Base-by-base conservation (phyloP, 2,888 invertebrate species). In the Hydropsyche betteni region DNA sequence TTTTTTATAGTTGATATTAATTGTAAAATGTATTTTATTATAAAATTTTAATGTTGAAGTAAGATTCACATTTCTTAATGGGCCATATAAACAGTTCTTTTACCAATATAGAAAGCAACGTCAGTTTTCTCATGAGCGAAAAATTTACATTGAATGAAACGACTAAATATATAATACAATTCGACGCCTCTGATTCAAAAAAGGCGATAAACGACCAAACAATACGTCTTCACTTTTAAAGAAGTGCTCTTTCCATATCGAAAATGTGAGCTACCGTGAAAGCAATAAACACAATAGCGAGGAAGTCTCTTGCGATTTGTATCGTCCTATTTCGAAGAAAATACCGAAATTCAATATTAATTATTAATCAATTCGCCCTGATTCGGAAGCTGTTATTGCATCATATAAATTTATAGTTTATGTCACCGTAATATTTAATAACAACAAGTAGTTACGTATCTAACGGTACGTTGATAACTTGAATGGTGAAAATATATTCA, bases 141-240 rank as follows among this genome's bases (percentile, higher is more conserved):
- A 53, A 58, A 58, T 58, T 58, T 58, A 16, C 58, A 58, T 58
- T 58, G 58, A 58, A 58, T 58, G 58, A 58, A 58, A n/a, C 3
- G 16, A 4, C 8, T 16, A 16, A 44, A 44, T 8, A 44, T 8
- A 44, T 44, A 44, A 44, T 44, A 24, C 58, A 58, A 58, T 8
- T 58, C 58, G 24, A 58, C 58, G 24, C 16, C 8, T 58, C 24
- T 24, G 24, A 53, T 53, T 53, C 1, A 24, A 4, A 58, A 58
- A 16, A 14, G 14, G 7, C 1, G 58, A 58, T 24, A 58, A 58
- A 58, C 14, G 24, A 14, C 5, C 58, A 58, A 44, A 58, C 58
- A 58, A 58, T 58, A 58, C 14, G 10, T 44, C 53, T 58, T 16
- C 16, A 16, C 24, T 16, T 58, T 16, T 5, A 16, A 5, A 24